phyloP scores from a whole-genome alignment of 2,797 vertebrate species.

The Clarias laeviceps region DNA sequence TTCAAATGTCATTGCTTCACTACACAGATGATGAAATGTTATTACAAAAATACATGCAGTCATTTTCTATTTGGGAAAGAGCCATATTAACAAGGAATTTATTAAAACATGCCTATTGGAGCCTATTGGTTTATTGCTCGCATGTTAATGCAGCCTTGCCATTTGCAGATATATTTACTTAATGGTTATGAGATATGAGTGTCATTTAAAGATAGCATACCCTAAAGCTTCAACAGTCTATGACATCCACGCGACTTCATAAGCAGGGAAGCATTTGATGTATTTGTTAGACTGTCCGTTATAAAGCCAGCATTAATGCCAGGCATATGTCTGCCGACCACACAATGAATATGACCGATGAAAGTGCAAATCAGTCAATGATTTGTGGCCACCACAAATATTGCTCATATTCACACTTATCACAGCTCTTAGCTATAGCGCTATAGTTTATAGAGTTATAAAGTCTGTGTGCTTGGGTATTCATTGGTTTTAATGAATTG shows the following conservation, averaged over 20 bases:
- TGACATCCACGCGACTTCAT: constrained; percentile 56
- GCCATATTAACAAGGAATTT: constrained; percentile 49
- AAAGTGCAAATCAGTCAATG: constrained; percentile 62
- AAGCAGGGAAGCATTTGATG: constrained; percentile 26
- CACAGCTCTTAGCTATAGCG: constrained; percentile 12
- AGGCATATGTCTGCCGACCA: constrained; percentile 27
- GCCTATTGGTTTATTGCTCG: constrained; percentile 55
- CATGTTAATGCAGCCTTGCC: constrained; percentile 50
- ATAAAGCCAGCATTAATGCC: constrained; percentile 57
- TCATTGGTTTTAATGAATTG: constrained; percentile 12
- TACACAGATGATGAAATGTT: constrained; percentile 41
- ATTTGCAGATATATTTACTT: constrained; percentile 62
- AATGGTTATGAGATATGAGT: constrained; percentile 56
- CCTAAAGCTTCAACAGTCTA: constrained; percentile 56
- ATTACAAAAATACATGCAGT: constrained; percentile 62
- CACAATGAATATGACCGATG: constrained; percentile 50
- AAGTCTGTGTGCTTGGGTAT: neutral
- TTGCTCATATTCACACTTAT: constrained; percentile 11
- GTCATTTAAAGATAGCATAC: constrained; percentile 58
- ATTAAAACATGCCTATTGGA: constrained; percentile 57
- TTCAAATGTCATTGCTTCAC: constrained; percentile 44
- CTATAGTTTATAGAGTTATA: constrained; percentile 2
- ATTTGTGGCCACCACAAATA: neutral
- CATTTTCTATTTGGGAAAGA: constrained; percentile 53
- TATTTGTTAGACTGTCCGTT: constrained; percentile 59